phyloP scores from a whole-genome alignment of 1,140 invertebrate genomes.

The Adelges cooleyi region DNA sequence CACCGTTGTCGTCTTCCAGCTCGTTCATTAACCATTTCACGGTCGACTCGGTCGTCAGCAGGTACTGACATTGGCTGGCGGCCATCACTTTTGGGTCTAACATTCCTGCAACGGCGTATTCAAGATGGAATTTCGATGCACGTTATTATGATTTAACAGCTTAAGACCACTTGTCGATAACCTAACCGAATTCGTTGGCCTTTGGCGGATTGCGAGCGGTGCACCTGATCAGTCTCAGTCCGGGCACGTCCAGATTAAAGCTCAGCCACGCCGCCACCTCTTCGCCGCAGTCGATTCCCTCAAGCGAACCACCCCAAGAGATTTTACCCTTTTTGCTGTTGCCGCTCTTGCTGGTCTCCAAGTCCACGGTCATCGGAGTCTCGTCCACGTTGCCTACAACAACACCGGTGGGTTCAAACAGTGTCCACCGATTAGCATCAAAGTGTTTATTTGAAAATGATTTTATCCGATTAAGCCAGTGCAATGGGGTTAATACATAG shows the following conservation, averaged over 20 bases:
- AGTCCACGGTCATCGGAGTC: not conserved
- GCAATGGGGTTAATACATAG: not conserved
- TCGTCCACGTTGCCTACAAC: not conserved
- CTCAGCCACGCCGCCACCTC: constrained; percentile 65
- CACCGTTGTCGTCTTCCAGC: constrained; percentile 40
- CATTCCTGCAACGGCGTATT: not conserved
- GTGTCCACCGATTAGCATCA: too few relatives aligned
- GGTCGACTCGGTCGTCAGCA: constrained; percentile 67
- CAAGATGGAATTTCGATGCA: not conserved
- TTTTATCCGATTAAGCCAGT: too few relatives aligned
- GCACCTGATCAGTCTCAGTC: constrained; percentile 58
- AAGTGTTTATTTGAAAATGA: too few relatives aligned
- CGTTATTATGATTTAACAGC: not conserved
- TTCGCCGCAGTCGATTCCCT: constrained; percentile 71
- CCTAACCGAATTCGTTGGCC: constrained; percentile 30
- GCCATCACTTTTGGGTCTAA: constrained; percentile 38
- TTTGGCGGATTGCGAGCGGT: constrained; percentile 37
- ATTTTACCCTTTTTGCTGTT: constrained; percentile 52
- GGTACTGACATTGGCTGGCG: constrained; percentile 77
- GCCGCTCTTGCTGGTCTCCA: not conserved
- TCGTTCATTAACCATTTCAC: constrained; percentile 53
- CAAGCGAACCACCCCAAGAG: constrained; percentile 72
- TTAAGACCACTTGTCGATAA: constrained; percentile 1
- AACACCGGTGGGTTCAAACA: not conserved
- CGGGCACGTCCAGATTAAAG: constrained; percentile 49